These are phyloP conservation scores for Isotomurus palustris DNA, from an alignment of 2,888 invertebrate species.

Conservation along the genomic window DNA sequence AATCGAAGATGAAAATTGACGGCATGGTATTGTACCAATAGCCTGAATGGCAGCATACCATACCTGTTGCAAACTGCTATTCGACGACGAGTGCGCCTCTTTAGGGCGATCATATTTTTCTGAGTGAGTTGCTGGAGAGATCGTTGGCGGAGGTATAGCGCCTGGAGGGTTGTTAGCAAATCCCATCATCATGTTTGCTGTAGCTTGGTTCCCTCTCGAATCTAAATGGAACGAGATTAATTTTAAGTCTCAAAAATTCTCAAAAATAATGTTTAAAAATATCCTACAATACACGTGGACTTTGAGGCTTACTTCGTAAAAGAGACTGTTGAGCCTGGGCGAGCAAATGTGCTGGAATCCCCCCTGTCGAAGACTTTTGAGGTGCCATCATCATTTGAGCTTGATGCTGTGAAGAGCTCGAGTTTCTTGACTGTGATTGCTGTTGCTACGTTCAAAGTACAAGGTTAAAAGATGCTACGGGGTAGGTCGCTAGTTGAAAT, in stretches of 20 bases:
- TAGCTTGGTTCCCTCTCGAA: slow-evolving; percentile 31
- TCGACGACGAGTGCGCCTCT: slow-evolving; percentile 45
- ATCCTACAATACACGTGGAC: no score
- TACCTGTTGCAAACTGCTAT: slow-evolving; percentile 39
- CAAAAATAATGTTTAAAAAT: slow-evolving; percentile 19
- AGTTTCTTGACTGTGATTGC: slow-evolving; percentile 54
- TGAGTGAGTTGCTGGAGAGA: slow-evolving; percentile 34
- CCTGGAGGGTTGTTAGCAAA: slow-evolving; percentile 44
- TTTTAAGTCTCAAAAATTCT: neutral
- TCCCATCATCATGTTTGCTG: slow-evolving; percentile 43
- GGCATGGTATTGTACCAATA: neutral
- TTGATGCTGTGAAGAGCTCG: slow-evolving; percentile 51
- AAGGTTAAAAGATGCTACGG: neutral
- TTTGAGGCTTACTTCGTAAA: slow-evolving; percentile 51
- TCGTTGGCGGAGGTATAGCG: slow-evolving; percentile 43
- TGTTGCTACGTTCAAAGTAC: slow-evolving; percentile 50
- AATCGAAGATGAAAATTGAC: neutral
- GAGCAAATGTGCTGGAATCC: slow-evolving; percentile 53
- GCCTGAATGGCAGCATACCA: no score
- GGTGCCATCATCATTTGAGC: slow-evolving; percentile 57
- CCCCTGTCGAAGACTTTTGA: slow-evolving; percentile 51
- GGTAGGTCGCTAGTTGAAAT: neutral
- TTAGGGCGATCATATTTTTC: slow-evolving; percentile 46
- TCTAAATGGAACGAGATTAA: slow-evolving; percentile 19
- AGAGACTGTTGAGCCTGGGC: slow-evolving; percentile 54